Evolutionary conservation across 2,797 vertebrate genomes (phyloP).

Genomic region (Mormyrops attenuatus): DNA sequence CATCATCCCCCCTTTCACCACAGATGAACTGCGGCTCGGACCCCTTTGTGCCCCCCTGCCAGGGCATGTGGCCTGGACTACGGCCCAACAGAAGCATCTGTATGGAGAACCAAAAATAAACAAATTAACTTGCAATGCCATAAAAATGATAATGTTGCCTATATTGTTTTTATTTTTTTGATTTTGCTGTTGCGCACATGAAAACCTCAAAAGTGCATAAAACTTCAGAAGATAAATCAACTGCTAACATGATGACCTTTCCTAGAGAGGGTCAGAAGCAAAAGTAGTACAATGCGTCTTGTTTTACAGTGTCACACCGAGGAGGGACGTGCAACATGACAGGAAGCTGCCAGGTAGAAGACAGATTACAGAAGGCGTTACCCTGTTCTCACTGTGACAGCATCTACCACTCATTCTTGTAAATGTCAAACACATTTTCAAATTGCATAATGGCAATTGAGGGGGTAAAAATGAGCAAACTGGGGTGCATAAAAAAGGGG

Average conservation of each 20-base stretch:
- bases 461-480: neutral
- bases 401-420: neutral
- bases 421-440: neutral
- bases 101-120: neutral
- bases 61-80: neutral
- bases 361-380: neutral
- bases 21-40: neutral
- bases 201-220: neutral
- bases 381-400: neutral
- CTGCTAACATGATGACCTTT: neutral
- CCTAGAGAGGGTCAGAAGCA: neutral
- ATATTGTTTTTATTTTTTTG: neutral
- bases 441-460: neutral
- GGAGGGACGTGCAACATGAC: neutral
- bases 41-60: neutral
- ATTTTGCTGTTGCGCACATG: neutral
- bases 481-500: neutral
- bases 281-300: neutral
- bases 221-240: neutral
- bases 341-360: neutral
- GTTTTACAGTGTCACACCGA: neutral
- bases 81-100: neutral
- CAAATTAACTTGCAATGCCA: neutral
- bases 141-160: neutral
- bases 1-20: conserved; percentile 22